These are phyloP conservation scores for Hydractinia echinata DNA, from an alignment of 30 jellyfish, hydroid and myxozoan species.

Conservation along the genomic window DNA sequence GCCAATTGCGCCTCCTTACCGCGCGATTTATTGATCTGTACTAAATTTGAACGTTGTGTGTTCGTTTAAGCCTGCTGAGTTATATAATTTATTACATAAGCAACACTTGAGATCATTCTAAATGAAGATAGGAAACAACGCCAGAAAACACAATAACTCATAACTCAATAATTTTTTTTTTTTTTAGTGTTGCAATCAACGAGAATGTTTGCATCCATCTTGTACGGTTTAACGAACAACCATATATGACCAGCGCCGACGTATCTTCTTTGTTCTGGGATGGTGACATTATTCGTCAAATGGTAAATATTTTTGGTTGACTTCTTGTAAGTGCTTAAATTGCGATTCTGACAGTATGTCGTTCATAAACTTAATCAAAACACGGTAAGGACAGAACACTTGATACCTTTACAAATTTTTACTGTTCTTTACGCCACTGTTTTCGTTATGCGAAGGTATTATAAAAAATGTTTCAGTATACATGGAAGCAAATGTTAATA, in stretches of 20 bases:
- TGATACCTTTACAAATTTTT: not conserved
- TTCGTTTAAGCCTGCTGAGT: no score
- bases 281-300: slow-evolving; percentile 63
- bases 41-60: no score
- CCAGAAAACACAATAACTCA: not conserved
- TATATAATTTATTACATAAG: no score
- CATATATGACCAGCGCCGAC: slow-evolving; percentile 64
- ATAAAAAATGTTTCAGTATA: no score
- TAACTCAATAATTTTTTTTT: not conserved
- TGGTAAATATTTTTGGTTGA: slow-evolving; percentile 35
- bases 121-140: no score
- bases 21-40: no score
- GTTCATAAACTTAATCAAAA: not conserved
- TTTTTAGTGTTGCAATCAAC: not conserved
- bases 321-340: not conserved
- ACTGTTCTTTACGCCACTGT: no score
- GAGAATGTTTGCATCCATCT: slow-evolving; percentile 25
- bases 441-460: no score
- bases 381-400: not conserved
- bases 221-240: slow-evolving; percentile 39
- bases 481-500: no score
- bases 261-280: slow-evolving; percentile 73
- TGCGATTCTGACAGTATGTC: not conserved
- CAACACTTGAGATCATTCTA: no score
- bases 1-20: no score